Conservation (phyloP, 2,888 invertebrate genomes). For the Synanthedon myopaeformis region DNA sequence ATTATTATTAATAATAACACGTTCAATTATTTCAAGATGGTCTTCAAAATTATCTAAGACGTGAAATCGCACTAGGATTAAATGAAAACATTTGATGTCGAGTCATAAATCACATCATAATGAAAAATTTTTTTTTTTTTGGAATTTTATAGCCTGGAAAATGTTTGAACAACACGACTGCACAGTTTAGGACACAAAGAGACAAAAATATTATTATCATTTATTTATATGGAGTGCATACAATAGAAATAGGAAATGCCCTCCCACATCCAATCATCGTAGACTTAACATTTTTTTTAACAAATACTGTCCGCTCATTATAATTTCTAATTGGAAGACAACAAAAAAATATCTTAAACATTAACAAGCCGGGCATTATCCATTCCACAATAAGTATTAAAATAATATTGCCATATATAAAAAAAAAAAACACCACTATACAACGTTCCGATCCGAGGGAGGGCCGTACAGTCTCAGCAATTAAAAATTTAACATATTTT, state of each 20-base stretch:
- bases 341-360: constrained; percentile 13
- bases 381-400: constrained; percentile 1
- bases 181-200: background rate
- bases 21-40: no score
- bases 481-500: constrained; percentile 12
- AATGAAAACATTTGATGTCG: no score
- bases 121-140: background rate
- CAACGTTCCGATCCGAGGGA: constrained; percentile 11
- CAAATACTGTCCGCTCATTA: constrained; percentile 37
- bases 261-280: constrained; percentile 35
- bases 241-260: constrained; percentile 60
- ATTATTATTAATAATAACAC: no score
- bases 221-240: constrained; percentile 44
- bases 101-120: no score
- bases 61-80: no score
- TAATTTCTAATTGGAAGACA: constrained; percentile 29
- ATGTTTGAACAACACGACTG: constrained; percentile 14
- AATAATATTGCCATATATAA: constrained; percentile 1
- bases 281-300: constrained; percentile 30
- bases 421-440: background rate
- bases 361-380: constrained; percentile 3
- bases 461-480: constrained; percentile 29
- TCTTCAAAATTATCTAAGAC: no score
- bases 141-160: background rate
- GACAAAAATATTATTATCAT: background rate